Base-by-base conservation (phyloP, 2,888 invertebrate species). In the Agrilus mali region DNA sequence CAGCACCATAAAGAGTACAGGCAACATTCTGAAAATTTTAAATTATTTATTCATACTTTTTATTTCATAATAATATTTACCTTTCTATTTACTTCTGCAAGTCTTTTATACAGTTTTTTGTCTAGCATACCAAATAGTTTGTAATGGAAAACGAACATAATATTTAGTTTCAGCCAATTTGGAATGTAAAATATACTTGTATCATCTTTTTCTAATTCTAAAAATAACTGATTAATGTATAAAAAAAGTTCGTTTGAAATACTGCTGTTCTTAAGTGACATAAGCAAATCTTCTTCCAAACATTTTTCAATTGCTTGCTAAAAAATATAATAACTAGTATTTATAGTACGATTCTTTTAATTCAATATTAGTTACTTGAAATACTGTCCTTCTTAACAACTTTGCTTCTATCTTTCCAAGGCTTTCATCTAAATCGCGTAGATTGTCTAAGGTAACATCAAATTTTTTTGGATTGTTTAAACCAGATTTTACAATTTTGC, bases 21-120 rank as follows among this genome's bases (percentile, higher is more conserved):
- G 83, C 84, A 50, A 85, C 83, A 36, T 85, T 75, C 77, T 86
- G 61, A 12, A 69, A 69, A n/a, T n/a, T n/a, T n/a, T n/a, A n/a
- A 43, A 36, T 22, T 42, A 40, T 43, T 49, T 38, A 39, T 13
- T 36, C 7, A 17, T 41, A 27, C 33, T 42, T 48, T 48, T 48
- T 42, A 47, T 46, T 33, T 4, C 45, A 43, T 42, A 47, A 38
- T n/a, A 47, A 27, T n/a, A 44, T 33, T 15, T 50, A 82, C 82
- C 73, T 84, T 89, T 59, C 76, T 78, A 63, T 89, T 83, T 4
- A 82, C 63, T 53, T 93, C 92, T 54, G 81, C 70, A 22, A 90
- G 61, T 41, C 74, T 69, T 63, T 80, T 83, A 41, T 86, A 75
- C 36, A 80, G 63, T 64, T 85, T 89, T 58, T 80, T 84, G 62